Evolutionary conservation across 2,797 vertebrate species (phyloP).

Genomic region (Potorous gilbertii): DNA sequence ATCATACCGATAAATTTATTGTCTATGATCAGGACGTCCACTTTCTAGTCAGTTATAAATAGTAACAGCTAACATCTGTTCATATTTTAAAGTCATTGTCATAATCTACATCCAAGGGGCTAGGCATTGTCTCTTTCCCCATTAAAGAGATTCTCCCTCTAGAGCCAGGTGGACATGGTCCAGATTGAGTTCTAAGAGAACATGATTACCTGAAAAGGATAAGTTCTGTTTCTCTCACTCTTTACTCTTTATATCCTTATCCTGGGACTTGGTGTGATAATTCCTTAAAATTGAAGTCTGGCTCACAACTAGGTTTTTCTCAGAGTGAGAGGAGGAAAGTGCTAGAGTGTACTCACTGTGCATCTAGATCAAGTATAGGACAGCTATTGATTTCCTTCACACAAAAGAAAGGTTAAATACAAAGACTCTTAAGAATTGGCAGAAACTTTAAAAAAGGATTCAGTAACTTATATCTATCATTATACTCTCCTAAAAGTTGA

Average conservation of each 20-base stretch:
- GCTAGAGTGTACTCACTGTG: background rate
- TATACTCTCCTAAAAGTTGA: background rate
- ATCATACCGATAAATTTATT: background rate
- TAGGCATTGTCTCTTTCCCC: background rate
- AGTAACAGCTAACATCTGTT: background rate
- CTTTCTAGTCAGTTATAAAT: background rate
- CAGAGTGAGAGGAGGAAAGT: background rate
- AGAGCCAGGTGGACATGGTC: background rate
- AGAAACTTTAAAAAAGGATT: background rate
- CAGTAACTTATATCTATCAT: background rate
- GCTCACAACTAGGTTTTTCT: background rate
- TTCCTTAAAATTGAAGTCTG: background rate
- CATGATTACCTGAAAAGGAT: background rate
- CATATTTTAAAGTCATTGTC: background rate
- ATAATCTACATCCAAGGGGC: background rate
- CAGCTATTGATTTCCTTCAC: background rate
- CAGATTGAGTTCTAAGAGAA: background rate
- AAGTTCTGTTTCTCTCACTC: background rate
- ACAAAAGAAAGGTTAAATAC: background rate
- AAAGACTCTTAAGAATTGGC: background rate
- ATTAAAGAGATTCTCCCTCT: background rate
- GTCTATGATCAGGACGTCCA: background rate
- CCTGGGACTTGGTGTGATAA: background rate
- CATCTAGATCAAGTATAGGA: background rate
- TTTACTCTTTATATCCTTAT: background rate